A percentile compares a stretch with the other conserved stretches of the same genome.
phyloP scores from a whole-genome alignment of 2,113 vertebrate genomes.

The Oreochromis niloticus region DNA sequence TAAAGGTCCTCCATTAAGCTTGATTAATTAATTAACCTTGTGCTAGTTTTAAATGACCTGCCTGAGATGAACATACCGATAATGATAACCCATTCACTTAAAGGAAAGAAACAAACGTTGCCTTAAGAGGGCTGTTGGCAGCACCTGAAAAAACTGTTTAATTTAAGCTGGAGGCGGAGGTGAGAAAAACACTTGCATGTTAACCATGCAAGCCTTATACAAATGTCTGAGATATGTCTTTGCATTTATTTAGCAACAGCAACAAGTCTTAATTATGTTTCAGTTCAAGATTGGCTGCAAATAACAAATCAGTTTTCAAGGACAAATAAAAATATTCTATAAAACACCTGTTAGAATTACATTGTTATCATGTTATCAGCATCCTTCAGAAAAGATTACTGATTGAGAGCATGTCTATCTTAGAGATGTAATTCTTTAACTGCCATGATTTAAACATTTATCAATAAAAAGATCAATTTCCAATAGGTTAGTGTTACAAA shows the following conservation, averaged over 20 bases:
- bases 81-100: slow-evolving; percentile 44
- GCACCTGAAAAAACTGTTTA: slow-evolving; percentile 7
- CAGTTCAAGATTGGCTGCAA: background rate
- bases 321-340: background rate
- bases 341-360: background rate
- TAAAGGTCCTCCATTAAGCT: slow-evolving; percentile 53
- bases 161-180: background rate
- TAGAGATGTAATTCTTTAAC: background rate
- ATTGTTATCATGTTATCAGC: background rate
- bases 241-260: background rate
- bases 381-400: background rate
- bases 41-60: slow-evolving; percentile 48
- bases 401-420: background rate
- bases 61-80: slow-evolving; percentile 36
- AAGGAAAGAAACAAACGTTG: slow-evolving; percentile 9
- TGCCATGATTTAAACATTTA: background rate
- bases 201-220: background rate
- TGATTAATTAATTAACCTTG: slow-evolving; percentile 62
- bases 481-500: background rate
- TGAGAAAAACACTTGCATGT: background rate
- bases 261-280: background rate
- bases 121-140: slow-evolving; percentile 43
- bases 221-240: background rate
- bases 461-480: background rate
- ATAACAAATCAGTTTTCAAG: background rate